Conservation (phyloP, 2,888 invertebrate species). For the Hydrotaea cyrtoneurina region DNA sequence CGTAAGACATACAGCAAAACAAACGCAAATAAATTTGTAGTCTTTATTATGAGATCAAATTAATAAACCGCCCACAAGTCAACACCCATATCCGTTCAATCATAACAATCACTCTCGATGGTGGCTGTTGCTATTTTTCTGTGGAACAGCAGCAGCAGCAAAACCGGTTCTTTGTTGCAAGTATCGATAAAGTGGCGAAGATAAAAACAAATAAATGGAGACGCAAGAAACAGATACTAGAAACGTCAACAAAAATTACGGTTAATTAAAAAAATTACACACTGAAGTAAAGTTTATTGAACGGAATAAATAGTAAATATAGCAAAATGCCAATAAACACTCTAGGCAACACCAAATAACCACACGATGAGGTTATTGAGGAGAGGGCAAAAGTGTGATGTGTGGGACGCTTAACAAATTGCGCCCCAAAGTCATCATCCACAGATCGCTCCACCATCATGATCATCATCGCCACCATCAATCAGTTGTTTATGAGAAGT, state of each 20-base stretch:
- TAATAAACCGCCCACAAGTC: slow-evolving; percentile 62
- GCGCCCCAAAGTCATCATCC: not conserved
- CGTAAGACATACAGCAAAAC: too few species aligned
- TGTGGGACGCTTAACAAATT: slow-evolving; percentile 32
- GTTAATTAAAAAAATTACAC: slow-evolving; percentile 63
- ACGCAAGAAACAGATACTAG: slow-evolving; percentile 1
- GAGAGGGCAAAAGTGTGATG: not conserved
- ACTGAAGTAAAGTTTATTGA: slow-evolving; percentile 55
- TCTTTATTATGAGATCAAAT: slow-evolving; percentile 47
- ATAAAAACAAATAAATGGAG: slow-evolving; percentile 28
- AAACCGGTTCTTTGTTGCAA: slow-evolving; percentile 11
- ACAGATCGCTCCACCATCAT: not conserved
- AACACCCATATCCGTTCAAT: slow-evolving; percentile 66
- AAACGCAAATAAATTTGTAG: slow-evolving; percentile 23
- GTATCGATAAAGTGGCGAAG: not conserved
- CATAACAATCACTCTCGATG: slow-evolving; percentile 21
- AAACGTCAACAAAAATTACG: slow-evolving; percentile 55
- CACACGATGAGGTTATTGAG: not conserved
- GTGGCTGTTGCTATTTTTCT: not conserved
- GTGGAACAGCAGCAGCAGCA: not conserved
- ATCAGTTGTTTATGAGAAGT: slow-evolving; percentile 3
- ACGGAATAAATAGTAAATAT: slow-evolving; percentile 10
- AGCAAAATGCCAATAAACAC: slow-evolving; percentile 2
- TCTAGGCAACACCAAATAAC: not conserved
- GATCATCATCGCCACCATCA: not conserved